phyloP scores from a whole-genome alignment of 2,797 vertebrate species.

The Tenualosa thibaudeaui region DNA sequence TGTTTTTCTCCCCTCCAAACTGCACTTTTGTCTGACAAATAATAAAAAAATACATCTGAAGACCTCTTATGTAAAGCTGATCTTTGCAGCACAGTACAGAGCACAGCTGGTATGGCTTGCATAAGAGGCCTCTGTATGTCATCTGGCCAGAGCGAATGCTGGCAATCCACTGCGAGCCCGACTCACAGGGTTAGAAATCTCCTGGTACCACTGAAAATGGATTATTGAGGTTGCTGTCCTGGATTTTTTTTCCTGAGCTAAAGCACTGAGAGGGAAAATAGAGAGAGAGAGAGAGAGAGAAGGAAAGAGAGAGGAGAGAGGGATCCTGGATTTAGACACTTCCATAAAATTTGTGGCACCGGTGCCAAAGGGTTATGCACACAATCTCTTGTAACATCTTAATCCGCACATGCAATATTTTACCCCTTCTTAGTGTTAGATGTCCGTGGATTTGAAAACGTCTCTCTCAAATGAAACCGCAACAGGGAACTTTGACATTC shows the following conservation, averaged over 20 bases:
- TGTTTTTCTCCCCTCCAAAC: conserved; percentile 25
- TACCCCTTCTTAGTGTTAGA: conserved; percentile 23
- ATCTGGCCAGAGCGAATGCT: conserved; percentile 62
- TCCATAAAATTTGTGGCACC: conserved; percentile 46
- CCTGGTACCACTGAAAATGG: conserved; percentile 56
- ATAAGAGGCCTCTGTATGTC: conserved; percentile 62
- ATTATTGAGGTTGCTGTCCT: conserved; percentile 69
- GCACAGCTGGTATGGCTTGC: conserved; percentile 71
- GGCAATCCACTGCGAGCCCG: conserved; percentile 66
- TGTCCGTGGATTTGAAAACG: conserved; percentile 28
- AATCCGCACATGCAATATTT: conserved; percentile 28
- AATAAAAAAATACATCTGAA: conserved; percentile 39
- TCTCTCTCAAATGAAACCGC: not conserved
- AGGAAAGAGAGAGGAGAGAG: not conserved
- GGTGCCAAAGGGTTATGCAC: conserved; percentile 42
- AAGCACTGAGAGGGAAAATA: not conserved
- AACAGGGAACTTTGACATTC: not conserved
- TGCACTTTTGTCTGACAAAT: not conserved
- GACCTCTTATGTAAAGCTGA: conserved; percentile 67
- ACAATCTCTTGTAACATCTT: conserved; percentile 15
- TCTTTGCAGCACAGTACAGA: conserved; percentile 51
- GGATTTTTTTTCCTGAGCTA: conserved; percentile 48
- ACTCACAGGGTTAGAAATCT: conserved; percentile 55
- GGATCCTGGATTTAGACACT: conserved; percentile 48
- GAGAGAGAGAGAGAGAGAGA: conserved; percentile 25